Conservation (phyloP, 2,113 vertebrate genomes). For the Tonatia bakeri region DNA sequence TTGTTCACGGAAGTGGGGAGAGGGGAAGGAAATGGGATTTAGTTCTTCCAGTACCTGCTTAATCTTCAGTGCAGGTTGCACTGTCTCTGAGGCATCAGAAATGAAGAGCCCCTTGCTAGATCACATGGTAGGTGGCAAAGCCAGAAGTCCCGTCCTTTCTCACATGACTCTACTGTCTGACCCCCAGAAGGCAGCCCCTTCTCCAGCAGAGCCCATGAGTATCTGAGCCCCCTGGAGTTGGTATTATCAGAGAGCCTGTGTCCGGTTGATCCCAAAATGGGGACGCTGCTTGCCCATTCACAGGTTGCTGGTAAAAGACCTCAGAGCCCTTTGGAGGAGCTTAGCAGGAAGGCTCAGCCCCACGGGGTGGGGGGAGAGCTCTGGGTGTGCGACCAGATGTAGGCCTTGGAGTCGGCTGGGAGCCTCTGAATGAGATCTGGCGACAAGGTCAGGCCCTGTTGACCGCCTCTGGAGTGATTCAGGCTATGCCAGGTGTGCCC, state of each 20-base stretch:
- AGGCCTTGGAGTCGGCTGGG: not conserved
- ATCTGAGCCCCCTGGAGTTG: not conserved
- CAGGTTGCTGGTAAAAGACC: not conserved
- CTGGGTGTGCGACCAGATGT: not conserved
- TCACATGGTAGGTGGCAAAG: not conserved
- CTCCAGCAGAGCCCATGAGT: not conserved
- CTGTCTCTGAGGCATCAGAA: accelerated
- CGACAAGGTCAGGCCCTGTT: accelerated
- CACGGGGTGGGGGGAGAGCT: accelerated
- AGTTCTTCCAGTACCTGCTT: not conserved
- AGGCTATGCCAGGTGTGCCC: accelerated
- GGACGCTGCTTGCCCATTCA: no score
- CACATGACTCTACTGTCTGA: not conserved
- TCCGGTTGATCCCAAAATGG: not conserved
- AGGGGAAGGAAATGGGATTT: no score
- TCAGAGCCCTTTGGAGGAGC: not conserved
- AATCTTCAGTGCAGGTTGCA: not conserved
- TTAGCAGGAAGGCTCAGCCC: not conserved
- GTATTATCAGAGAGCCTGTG: not conserved
- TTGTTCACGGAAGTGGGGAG: no score
- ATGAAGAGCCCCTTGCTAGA: not conserved
- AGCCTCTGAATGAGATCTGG: not conserved
- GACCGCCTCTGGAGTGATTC: not conserved
- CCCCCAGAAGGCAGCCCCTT: not conserved
- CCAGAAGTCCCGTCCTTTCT: not conserved